Percentiles rank a stretch among this genome's conserved stretches.
Conservation (phyloP, 1,140 invertebrate genomes). For the Periplaneta americana region DNA sequence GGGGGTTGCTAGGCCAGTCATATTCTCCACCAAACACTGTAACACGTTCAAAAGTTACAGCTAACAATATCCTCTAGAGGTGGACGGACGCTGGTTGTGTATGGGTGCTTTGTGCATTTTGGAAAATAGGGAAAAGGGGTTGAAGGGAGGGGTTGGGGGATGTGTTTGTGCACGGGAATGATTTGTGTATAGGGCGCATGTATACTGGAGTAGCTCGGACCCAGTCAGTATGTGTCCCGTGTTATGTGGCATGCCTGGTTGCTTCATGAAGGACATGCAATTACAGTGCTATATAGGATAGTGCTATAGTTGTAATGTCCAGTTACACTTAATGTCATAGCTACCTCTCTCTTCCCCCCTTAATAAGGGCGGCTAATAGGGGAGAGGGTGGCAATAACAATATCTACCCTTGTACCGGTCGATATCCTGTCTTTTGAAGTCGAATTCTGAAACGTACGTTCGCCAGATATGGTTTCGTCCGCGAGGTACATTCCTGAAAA, state of each 20-base stretch:
- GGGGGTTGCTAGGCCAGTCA: neutral
- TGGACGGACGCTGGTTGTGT: neutral
- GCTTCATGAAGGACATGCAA: constrained; percentile 2
- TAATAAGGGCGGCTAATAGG: no score
- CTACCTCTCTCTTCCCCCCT: no score
- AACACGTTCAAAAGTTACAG: neutral
- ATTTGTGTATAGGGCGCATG: no score
- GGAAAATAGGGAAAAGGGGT: neutral
- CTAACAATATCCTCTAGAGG: neutral
- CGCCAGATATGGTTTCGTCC: no score
- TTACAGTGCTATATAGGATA: neutral
- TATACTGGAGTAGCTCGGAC: neutral
- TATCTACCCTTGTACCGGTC: no score
- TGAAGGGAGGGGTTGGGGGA: no score
- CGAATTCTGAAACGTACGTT: no score
- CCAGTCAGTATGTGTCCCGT: neutral
- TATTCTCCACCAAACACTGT: neutral
- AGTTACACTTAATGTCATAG: neutral
- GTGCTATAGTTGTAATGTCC: neutral
- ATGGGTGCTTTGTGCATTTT: neutral
- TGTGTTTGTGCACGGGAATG: neutral
- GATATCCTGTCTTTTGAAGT: no score
- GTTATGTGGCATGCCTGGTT: constrained; percentile 1
- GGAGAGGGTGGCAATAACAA: no score
- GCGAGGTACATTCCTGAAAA: no score